These are phyloP conservation scores for Hydrochoerus hydrochaeris DNA, from an alignment of 2,113 vertebrate species.

Conservation along the genomic window DNA sequence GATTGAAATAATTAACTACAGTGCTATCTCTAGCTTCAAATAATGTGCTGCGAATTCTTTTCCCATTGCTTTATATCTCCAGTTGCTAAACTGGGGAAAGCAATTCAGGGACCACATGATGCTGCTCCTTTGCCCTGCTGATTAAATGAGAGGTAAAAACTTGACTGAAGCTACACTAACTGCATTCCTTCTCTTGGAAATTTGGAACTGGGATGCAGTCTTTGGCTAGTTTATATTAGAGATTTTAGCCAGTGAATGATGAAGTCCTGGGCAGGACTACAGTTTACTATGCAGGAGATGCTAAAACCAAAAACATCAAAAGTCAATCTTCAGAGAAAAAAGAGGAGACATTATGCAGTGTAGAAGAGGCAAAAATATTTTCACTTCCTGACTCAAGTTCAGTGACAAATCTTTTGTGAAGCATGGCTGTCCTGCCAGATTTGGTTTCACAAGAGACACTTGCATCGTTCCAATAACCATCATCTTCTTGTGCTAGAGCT, in stretches of 20 bases:
- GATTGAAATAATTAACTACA: background rate
- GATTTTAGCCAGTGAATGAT: background rate
- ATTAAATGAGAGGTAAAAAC: background rate
- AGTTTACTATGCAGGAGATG: conserved; percentile 10
- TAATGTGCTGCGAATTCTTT: conserved; percentile 3
- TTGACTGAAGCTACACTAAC: background rate
- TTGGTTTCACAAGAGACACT: conserved; percentile 12
- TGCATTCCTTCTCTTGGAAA: background rate
- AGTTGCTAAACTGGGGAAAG: background rate
- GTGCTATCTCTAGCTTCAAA: background rate
- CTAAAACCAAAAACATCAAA: background rate
- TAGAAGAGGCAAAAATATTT: conserved; percentile 1
- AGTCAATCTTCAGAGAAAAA: background rate
- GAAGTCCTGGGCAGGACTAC: background rate
- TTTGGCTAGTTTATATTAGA: background rate
- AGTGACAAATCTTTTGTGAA: background rate
- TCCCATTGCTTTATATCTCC: background rate
- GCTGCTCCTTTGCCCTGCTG: background rate
- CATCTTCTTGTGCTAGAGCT: background rate
- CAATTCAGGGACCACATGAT: background rate
- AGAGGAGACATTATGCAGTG: background rate
- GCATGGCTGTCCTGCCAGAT: background rate
- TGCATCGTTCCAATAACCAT: conserved; percentile 9
- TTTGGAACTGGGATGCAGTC: conserved; percentile 23
- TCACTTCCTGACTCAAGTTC: conserved; percentile 7